Base-by-base conservation (phyloP, 2,113 vertebrate genomes). In the Sula dactylatra region DNA sequence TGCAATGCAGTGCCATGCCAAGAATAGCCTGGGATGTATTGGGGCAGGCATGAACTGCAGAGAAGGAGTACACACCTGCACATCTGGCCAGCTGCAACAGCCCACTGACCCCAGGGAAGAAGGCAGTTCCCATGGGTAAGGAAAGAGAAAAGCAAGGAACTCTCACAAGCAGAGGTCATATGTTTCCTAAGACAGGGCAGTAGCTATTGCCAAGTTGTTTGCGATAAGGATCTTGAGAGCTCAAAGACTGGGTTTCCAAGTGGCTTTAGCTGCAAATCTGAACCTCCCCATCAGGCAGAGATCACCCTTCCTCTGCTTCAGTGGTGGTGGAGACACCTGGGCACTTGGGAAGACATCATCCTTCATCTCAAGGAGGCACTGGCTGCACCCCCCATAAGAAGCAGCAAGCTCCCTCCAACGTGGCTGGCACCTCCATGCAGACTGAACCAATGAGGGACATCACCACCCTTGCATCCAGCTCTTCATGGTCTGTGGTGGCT, bases 401-500 rank as follows among this genome's bases (percentile, higher is more conserved):
- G 49, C 13, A 42, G n/a, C 24, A 42, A 1, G 0, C 10, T 54
- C 32, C 45, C 29, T 73, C 61, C 21, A 11, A 4, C 0, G 3
- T 40, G 45, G 6, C 42, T 52, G 52, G 7, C 40, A 84, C 34
- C 11, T 64, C n/a, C 4, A 1, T 15, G 32, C 11, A 36, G 54
- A 6, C 21, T 21, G 13, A 72, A 19, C 31, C 44, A 27, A 80
- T 12, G 17, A 70, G 22, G 14, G 22, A 32, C 4, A 6, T n/a
- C 55, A 38, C 24, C 18, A 50, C 9, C 6, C 26, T 26, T 34
- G 36, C 34, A 58, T 52, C 31, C 44, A 52, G 38, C 7, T 38
- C 42, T 19, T 40, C 19, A 38, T 16, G 38, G 11, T 25, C 58
- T 40, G 25, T 0, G 0, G n/a, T 61, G 31, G 16, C 32, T 69